phyloP scores from a whole-genome alignment of 2,113 vertebrate genomes.

The Dascyllus trimaculatus region DNA sequence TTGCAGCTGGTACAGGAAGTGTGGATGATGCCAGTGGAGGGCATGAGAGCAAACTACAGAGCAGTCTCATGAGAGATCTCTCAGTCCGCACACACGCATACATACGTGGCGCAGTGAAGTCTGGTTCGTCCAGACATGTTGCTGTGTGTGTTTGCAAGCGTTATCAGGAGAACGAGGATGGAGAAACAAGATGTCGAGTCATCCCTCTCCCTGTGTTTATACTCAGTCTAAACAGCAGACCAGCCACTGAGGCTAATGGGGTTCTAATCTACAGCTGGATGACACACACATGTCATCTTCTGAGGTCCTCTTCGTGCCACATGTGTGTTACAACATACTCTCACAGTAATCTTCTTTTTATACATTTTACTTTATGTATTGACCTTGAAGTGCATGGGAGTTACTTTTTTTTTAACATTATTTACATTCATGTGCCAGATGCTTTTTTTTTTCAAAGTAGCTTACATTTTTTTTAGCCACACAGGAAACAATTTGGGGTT shows the following conservation, averaged over 20 bases:
- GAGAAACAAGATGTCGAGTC: slow-evolving; percentile 69
- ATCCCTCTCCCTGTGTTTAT: slow-evolving; percentile 83
- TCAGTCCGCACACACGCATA: slow-evolving; percentile 44
- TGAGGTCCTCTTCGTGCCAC: slow-evolving; percentile 51
- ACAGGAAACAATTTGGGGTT: slow-evolving; percentile 30
- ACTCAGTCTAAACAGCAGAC: slow-evolving; percentile 81
- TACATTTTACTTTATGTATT: background rate
- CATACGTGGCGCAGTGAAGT: slow-evolving; percentile 40
- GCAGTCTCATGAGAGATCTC: slow-evolving; percentile 57
- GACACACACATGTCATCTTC: slow-evolving; percentile 78
- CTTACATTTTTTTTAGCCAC: slow-evolving; percentile 28
- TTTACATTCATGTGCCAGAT: slow-evolving; percentile 43
- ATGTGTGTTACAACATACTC: slow-evolving; percentile 50
- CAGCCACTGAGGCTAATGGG: slow-evolving; percentile 84
- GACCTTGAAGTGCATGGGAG: background rate
- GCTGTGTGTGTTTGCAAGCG: slow-evolving; percentile 40
- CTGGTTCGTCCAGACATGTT: slow-evolving; percentile 54
- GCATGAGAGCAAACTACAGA: slow-evolving; percentile 66
- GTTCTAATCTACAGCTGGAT: slow-evolving; percentile 81
- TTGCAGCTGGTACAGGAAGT: slow-evolving; percentile 82
- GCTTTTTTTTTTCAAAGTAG: slow-evolving; percentile 11
- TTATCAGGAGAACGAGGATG: slow-evolving; percentile 69
- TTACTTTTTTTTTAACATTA: background rate
- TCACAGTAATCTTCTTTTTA: slow-evolving; percentile 7
- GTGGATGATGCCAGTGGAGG: slow-evolving; percentile 70